phyloP scores from a whole-genome alignment of 2,113 vertebrate genomes.

The Oncorhynchus keta region DNA sequence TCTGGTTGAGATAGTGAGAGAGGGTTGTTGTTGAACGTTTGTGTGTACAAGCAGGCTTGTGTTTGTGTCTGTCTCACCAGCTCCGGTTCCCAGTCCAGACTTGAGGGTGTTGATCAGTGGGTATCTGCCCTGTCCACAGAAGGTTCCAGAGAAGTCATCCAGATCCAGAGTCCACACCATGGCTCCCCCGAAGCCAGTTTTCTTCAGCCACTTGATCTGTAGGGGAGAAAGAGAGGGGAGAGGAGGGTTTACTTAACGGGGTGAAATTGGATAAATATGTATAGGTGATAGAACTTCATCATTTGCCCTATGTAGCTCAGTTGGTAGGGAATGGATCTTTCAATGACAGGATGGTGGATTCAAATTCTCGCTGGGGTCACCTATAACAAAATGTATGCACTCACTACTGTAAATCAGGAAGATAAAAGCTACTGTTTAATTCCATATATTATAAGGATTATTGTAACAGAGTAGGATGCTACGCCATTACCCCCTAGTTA shows the following conservation, averaged over 20 bases:
- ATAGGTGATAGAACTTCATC: too few species aligned
- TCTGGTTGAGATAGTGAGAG: neutral
- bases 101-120: conserved; percentile 70
- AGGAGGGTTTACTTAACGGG: neutral
- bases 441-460: neutral
- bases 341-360: too few species aligned
- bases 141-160: conserved; percentile 72
- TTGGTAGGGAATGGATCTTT: too few species aligned
- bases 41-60: neutral
- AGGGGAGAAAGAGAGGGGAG: neutral
- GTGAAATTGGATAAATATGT: neutral
- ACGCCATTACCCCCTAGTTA: neutral
- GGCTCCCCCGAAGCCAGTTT: conserved; percentile 67
- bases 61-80: conserved; percentile 20
- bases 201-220: conserved; percentile 64
- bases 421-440: neutral
- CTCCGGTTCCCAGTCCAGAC: conserved; percentile 55
- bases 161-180: conserved; percentile 72
- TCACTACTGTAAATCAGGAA: too few species aligned
- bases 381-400: too few species aligned
- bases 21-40: neutral
- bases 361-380: too few species aligned
- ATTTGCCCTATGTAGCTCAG: too few species aligned
- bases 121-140: conserved; percentile 70
- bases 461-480: too few species aligned